A percentile compares a stretch with the other conserved stretches of the same genome.
Evolutionary conservation across 2,113 vertebrate genomes (phyloP).

Genomic region (Tinamus guttatus): DNA sequence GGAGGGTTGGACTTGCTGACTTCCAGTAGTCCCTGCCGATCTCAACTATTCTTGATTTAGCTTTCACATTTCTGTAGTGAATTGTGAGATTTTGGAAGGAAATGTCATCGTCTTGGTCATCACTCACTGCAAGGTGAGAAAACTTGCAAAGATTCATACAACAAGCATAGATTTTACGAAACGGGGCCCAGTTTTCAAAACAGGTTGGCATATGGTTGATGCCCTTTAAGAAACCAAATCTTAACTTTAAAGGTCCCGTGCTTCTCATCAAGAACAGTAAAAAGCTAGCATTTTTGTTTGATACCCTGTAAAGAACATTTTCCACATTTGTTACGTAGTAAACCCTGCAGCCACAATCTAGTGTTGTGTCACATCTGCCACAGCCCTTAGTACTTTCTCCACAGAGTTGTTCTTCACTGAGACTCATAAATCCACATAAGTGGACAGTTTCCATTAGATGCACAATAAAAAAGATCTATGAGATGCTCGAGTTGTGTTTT

Average conservation of each 20-base stretch:
- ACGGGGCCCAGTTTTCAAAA: background rate
- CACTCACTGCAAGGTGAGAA: background rate
- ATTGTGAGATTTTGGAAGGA: background rate
- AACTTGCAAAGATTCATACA: background rate
- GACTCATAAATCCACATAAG: background rate
- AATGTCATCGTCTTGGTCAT: background rate
- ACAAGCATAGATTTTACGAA: rapidly evolving
- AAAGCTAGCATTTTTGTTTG: background rate
- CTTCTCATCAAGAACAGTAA: background rate
- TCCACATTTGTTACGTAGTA: background rate
- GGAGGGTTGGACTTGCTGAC: background rate
- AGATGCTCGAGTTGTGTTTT: background rate
- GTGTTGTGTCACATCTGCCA: background rate
- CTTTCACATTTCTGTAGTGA: background rate
- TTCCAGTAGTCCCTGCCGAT: background rate
- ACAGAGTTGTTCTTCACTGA: background rate
- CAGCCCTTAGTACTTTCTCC: background rate
- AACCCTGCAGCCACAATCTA: background rate
- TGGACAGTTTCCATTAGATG: background rate
- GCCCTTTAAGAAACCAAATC: background rate
- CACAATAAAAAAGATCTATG: background rate
- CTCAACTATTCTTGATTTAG: background rate
- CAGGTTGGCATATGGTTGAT: rapidly evolving
- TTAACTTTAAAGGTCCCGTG: background rate
- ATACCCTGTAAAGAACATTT: background rate